Conservation (phyloP, 2,113 vertebrate species). For the Emydura subglobosa region DNA sequence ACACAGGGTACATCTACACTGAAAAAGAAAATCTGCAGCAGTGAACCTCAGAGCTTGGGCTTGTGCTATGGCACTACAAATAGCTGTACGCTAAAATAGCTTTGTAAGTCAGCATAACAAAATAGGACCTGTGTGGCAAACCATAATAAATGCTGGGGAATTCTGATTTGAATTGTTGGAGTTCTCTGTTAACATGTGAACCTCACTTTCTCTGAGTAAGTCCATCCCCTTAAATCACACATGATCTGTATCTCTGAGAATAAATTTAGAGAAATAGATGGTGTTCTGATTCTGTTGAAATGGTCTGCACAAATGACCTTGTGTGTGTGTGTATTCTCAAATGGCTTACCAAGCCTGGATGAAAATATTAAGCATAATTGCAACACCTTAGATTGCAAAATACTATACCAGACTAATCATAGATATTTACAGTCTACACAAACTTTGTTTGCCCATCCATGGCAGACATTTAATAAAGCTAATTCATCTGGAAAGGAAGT, state of each 20-base stretch:
- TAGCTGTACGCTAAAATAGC: not conserved
- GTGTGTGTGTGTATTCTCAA: not conserved
- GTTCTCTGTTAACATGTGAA: not conserved
- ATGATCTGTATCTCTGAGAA: not conserved
- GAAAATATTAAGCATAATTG: conserved; percentile 67
- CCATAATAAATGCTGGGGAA: not conserved
- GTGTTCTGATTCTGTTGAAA: not conserved
- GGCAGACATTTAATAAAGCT: conserved; percentile 81
- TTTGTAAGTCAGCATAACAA: not conserved
- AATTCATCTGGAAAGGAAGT: conserved; percentile 83
- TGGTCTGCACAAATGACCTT: conserved; percentile 16
- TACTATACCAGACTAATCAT: conserved; percentile 72
- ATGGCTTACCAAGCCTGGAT: conserved; percentile 43
- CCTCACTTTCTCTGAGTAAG: not conserved
- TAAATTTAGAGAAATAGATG: not conserved
- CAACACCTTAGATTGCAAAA: conserved; percentile 75
- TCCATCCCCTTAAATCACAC: not conserved
- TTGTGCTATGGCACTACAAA: not conserved
- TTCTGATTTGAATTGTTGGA: not conserved
- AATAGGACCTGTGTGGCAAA: not conserved
- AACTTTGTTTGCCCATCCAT: conserved; percentile 82
- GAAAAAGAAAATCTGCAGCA: not conserved
- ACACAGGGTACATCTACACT: not conserved
- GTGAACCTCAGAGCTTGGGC: not conserved
- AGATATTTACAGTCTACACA: conserved; percentile 80